These are phyloP conservation scores for Phenganax stokvisi DNA, from an alignment of 92 coral and sea anemone species.

Conservation along the genomic window DNA sequence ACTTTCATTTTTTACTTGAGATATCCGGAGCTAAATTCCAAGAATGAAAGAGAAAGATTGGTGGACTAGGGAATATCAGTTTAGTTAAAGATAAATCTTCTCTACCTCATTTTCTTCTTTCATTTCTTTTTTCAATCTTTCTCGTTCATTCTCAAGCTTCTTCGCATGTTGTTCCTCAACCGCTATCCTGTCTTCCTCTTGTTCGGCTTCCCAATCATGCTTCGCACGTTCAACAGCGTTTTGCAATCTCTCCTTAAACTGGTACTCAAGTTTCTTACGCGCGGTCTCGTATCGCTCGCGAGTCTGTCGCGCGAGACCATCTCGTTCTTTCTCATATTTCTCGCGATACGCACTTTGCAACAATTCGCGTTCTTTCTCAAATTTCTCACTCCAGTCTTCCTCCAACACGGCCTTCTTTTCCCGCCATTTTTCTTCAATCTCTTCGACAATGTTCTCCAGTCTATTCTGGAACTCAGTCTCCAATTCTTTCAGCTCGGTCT, in stretches of 20 bases:
- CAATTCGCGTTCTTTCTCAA: slow-evolving; percentile 52
- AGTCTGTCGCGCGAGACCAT: slow-evolving; percentile 50
- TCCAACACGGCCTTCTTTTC: slow-evolving; percentile 61
- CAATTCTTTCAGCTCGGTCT: slow-evolving; percentile 14
- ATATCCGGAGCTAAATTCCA: not conserved
- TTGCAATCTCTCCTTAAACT: slow-evolving; percentile 58
- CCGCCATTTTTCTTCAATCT: slow-evolving; percentile 59
- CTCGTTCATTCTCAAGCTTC: slow-evolving; percentile 15
- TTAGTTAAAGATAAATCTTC: not conserved
- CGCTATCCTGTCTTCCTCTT: slow-evolving; percentile 66
- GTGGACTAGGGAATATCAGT: not conserved
- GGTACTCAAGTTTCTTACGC: slow-evolving; percentile 58
- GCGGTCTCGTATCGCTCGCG: slow-evolving; percentile 52
- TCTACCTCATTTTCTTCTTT: slow-evolving; percentile 15
- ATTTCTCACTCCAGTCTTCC: slow-evolving; percentile 58
- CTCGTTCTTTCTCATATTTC: slow-evolving; percentile 50
- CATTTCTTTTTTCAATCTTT: slow-evolving; percentile 20
- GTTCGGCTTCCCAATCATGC: slow-evolving; percentile 82
- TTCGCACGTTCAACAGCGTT: slow-evolving; percentile 69
- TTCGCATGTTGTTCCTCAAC: slow-evolving; percentile 29
- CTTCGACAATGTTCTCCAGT: slow-evolving; percentile 21
- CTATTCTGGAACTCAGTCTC: slow-evolving; percentile 32
- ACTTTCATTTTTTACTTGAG: slow-evolving; percentile 14
- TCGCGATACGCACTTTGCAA: slow-evolving; percentile 46
- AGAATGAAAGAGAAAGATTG: not conserved